These are phyloP conservation scores for Fregetta grallaria DNA, from an alignment of 2,113 vertebrate genomes.

Conservation along the genomic window DNA sequence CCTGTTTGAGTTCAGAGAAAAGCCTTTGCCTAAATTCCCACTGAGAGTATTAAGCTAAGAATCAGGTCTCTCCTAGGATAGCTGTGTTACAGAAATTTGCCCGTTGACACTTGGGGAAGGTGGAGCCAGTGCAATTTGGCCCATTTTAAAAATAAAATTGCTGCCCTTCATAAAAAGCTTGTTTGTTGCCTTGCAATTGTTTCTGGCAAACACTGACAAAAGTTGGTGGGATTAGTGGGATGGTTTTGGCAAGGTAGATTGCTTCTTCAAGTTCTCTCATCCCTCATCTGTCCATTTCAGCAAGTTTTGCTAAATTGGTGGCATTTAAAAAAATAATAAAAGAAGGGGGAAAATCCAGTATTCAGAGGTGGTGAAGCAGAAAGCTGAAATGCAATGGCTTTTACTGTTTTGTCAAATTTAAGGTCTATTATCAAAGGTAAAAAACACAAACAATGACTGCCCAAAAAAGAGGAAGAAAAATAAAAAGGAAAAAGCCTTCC, in stretches of 20 bases:
- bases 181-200: not conserved
- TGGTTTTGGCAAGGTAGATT: not conserved
- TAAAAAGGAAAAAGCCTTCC: not conserved
- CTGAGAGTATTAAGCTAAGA: not conserved
- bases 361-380: not conserved
- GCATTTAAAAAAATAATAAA: not conserved
- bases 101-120: not conserved
- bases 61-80: not conserved
- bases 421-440: not conserved
- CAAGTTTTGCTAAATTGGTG: conserved; percentile 10
- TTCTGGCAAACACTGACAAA: not conserved
- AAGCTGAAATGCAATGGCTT: conserved; percentile 12
- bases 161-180: not conserved
- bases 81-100: not conserved
- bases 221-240: not conserved
- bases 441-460: not conserved
- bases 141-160: not conserved
- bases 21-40: not conserved
- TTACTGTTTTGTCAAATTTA: not conserved
- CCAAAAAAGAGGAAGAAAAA: not conserved
- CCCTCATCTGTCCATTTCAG: conserved; percentile 33
- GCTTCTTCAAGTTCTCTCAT: conserved; percentile 9
- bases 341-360: not conserved
- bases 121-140: not conserved
- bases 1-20: not conserved